Base-by-base conservation (phyloP, 2,888 invertebrate species). In the Agrypnus murinus region DNA sequence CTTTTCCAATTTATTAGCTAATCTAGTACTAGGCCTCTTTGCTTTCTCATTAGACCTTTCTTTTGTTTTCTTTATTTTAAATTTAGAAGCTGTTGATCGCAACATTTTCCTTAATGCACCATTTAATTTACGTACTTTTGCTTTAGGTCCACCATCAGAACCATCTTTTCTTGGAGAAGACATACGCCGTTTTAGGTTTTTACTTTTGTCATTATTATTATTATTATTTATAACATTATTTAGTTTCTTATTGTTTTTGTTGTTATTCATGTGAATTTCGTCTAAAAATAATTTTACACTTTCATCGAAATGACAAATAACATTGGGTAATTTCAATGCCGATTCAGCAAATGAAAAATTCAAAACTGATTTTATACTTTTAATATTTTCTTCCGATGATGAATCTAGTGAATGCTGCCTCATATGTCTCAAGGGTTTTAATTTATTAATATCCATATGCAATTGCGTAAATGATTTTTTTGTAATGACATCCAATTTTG, bases 401-500 rank as follows among this genome's bases (percentile, higher is more conserved):
- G 46, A 46, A 46, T 43, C 31, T 4, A 0, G 12, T 31, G 5
- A n/a, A 50, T 32, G n/a, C 7, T 12, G 12, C 1, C 17, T 2
- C 2, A 25, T 46, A 6, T 43, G 12, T 15, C 15, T 14, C 6
- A 53, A 14, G 14, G 7, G 15, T 60, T 50, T 60, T 12, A 53
- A 40, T 2, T 31, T 63, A 2, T 10, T 17, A 1, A 66, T 2
- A 9, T 66, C 25, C 12, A 68, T 50, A 7, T 40, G 17, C n/a
- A 63, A 19, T 17, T 53, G 43, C 10, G 36, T 19, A 12, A 68
- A 68, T n/a, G 68, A 68, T 55, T 62, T 63, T 14, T 40, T 46
- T 15, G 69, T 50, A 17, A 64, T 36, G n/a, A 46, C 15, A 12
- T 34, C 17, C 0, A 36, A 38, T 40, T 19, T 65, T 8, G 25